These are phyloP conservation scores for Hirtodrosophila alboralis DNA, from an alignment of 2,888 invertebrate species.

Conservation along the genomic window DNA sequence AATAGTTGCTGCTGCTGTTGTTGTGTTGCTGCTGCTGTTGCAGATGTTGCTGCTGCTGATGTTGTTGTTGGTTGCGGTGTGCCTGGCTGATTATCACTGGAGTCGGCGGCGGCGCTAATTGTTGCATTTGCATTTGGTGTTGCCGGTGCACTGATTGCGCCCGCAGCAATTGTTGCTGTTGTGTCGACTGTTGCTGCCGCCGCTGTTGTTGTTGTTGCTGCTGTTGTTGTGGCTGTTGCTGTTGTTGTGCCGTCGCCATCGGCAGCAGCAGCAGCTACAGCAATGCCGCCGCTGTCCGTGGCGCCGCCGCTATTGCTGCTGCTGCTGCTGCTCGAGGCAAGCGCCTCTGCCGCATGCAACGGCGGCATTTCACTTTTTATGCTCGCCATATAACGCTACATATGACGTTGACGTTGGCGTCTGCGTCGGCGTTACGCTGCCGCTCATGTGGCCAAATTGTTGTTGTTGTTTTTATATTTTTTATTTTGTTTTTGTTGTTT, in stretches of 20 bases:
- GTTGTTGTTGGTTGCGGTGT: constrained; percentile 81
- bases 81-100: constrained; percentile 87
- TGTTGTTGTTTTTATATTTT: constrained; percentile 7
- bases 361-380: constrained; percentile 82
- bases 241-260: constrained; percentile 14
- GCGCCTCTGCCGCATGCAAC: constrained; percentile 81
- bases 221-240: no score
- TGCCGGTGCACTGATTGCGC: constrained; percentile 51
- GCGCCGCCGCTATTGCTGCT: constrained; percentile 39
- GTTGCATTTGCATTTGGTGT: constrained; percentile 75
- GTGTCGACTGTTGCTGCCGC: constrained; percentile 16
- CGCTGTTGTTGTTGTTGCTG: constrained; percentile 51
- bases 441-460: constrained; percentile 61
- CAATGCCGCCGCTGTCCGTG: constrained; percentile 48
- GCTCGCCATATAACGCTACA: constrained; percentile 79
- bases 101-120: constrained; percentile 90
- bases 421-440: constrained; percentile 45
- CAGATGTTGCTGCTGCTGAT: constrained; percentile 86
- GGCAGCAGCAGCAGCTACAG: no score
- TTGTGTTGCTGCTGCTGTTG: constrained; percentile 83
- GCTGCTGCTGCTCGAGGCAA: constrained; percentile 55
- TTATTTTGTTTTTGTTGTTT: constrained; percentile 17
- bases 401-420: constrained; percentile 52
- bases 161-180: constrained; percentile 14
- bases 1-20: constrained; percentile 82